Percentiles rank a stretch among this genome's conserved stretches.
Evolutionary conservation across 2,888 invertebrate species (phyloP).

Genomic region (Parthenolecanium corni): DNA sequence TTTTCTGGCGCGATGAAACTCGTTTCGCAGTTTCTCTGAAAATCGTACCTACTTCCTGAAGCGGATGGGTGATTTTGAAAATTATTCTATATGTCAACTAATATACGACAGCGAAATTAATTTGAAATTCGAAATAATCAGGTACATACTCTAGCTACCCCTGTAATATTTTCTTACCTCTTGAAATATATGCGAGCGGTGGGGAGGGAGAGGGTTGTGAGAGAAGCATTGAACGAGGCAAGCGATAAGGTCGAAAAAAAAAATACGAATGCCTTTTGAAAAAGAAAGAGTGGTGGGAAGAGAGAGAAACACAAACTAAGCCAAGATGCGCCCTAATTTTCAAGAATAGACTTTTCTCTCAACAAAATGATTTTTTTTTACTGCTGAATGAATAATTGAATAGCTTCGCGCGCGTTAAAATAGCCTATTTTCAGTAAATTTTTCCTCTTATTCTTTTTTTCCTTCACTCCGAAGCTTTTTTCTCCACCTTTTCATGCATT

Average conservation of each 20-base stretch:
- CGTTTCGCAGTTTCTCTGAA: not conserved
- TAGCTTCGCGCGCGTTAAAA: not conserved
- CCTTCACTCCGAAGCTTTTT: too few species aligned
- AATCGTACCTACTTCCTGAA: not conserved
- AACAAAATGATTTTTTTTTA: not conserved
- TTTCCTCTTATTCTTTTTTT: too few species aligned
- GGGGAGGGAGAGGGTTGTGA: too few species aligned
- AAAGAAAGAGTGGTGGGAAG: too few species aligned
- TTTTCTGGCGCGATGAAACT: not conserved
- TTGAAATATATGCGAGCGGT: not conserved
- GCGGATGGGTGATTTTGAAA: not conserved
- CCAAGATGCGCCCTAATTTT: constrained; percentile 26
- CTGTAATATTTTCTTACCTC: constrained; percentile 13
- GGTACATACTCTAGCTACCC: not conserved
- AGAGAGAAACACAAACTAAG: constrained; percentile 9
- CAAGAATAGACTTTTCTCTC: not conserved
- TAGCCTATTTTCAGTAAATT: not conserved
- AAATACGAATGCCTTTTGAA: too few species aligned
- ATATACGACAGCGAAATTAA: too few species aligned
- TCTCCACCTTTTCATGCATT: too few species aligned
- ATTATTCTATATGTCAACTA: too few species aligned
- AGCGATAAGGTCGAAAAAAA: too few species aligned
- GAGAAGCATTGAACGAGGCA: too few species aligned
- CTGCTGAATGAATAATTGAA: constrained; percentile 14
- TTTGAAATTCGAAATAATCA: not conserved